Percentiles rank a stretch among this genome's conserved stretches.
Evolutionary conservation across 2,888 invertebrate species (phyloP).

Genomic region (Colostygia pectinataria): DNA sequence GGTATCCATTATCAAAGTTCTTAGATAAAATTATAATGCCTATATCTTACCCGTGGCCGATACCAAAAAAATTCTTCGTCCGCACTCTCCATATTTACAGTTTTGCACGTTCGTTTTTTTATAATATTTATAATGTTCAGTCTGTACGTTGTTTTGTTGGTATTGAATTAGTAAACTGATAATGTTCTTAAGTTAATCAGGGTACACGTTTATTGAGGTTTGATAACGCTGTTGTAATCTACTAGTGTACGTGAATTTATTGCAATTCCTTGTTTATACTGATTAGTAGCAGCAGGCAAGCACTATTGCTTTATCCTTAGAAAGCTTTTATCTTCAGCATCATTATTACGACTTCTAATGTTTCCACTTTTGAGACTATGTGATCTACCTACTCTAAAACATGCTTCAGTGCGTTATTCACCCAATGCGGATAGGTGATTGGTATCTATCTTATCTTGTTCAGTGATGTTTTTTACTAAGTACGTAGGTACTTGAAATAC

Average conservation of each 20-base stretch:
- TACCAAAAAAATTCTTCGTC: slow-evolving; percentile 17
- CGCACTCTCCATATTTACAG: slow-evolving; percentile 8
- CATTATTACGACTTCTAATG: no score
- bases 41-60: slow-evolving; percentile 20
- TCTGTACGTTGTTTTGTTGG: slow-evolving; percentile 5
- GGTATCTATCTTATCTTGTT: slow-evolving; percentile 11
- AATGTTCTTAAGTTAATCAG: slow-evolving; percentile 10
- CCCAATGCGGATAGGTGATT: no score
- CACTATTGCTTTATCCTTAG: no score
- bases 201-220: slow-evolving; percentile 1
- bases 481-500: neutral
- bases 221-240: slow-evolving; percentile 10
- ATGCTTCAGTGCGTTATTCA: no score
- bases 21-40: neutral
- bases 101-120: neutral
- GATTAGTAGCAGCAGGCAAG: no score
- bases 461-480: slow-evolving; percentile 12
- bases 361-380: no score
- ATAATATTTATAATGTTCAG: slow-evolving; percentile 1
- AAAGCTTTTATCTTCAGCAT: no score
- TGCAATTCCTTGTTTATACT: neutral
- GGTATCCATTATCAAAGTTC: neutral
- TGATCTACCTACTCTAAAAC: no score
- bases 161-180: slow-evolving; percentile 11
- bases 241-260: neutral